These are phyloP conservation scores for Acyrthosiphon pisum DNA, from an alignment of 1,140 invertebrate species.

Conservation along the genomic window DNA sequence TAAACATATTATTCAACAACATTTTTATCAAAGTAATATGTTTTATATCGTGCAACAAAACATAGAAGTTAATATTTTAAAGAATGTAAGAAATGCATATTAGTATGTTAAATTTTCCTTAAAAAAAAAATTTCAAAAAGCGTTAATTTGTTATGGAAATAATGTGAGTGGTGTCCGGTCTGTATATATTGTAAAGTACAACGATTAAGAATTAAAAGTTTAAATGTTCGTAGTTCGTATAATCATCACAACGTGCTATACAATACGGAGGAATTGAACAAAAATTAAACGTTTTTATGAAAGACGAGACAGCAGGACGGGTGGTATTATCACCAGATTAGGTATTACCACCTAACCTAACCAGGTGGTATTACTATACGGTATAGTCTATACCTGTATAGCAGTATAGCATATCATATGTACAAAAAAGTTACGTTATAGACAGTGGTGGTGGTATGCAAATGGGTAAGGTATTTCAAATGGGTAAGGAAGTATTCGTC, in stretches of 20 bases:
- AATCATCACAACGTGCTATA: too few relatives aligned
- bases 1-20: neutral
- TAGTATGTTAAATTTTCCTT: neutral
- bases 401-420: too few relatives aligned
- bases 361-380: too few relatives aligned
- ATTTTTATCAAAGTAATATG: neutral
- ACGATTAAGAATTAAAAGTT: neutral
- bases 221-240: neutral
- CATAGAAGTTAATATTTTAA: neutral
- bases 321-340: too few relatives aligned
- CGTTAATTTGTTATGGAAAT: neutral
- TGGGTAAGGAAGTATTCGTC: neutral
- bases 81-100: neutral
- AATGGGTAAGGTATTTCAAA: neutral
- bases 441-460: neutral
- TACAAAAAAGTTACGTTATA: neutral
- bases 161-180: neutral
- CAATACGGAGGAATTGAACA: too few relatives aligned
- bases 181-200: neutral
- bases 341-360: too few relatives aligned
- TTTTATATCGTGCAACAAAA: neutral
- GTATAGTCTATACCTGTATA: too few relatives aligned
- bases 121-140: neutral
- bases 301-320: too few relatives aligned
- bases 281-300: too few relatives aligned